Base-by-base conservation (phyloP, 2,888 invertebrate genomes). In the Oxyscelio sp. region DNA sequence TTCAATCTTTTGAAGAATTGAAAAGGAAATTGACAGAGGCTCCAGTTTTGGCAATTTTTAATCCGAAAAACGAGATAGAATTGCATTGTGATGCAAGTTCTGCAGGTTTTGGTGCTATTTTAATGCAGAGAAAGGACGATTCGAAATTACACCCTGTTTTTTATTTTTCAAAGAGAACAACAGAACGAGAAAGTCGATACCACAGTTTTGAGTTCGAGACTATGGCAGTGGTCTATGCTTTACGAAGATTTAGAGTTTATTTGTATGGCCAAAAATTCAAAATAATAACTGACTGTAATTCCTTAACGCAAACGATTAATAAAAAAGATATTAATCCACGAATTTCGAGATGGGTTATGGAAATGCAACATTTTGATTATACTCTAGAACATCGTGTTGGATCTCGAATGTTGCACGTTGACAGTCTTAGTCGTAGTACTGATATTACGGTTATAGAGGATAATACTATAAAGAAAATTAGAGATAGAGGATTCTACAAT, bases 241-340 rank as follows among this genome's bases (percentile, higher is more conserved):
- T 40, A 6, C 1, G 40, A 40, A 3, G 40, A n/a, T 40, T 40
- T 40, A 13, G 40, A n/a, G 8, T 71, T 8, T 71, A 71, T 40
- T 40, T 71, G 15, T 13, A 50, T 9, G 71, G 50, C 0, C 22
- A 50, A 8, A 21, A 22, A 19, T 71, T 71, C 27, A 71, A 59
- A 50, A 71, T 71, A 9, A 24, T 71, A 15, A 71, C 71, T 0
- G 48, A 71, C 38, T 63, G 73, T 43, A 73, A 73, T 15, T 13
- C 63, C 0, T 43, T 73, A 6, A n/a, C 61, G 0, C 19, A 50
- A 15, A 17, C 59, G 0, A 17, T 71, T 1, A 71, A 50, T 4
- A 59, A 71, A 50, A 13, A 59, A 13, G 48, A 59, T 0, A 59
- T 71, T 13, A 71, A 71, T 19, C 71, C 71, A 0, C 8, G 8